Conservation (phyloP, 2,888 invertebrate species). For the Parelbella ahira region DNA sequence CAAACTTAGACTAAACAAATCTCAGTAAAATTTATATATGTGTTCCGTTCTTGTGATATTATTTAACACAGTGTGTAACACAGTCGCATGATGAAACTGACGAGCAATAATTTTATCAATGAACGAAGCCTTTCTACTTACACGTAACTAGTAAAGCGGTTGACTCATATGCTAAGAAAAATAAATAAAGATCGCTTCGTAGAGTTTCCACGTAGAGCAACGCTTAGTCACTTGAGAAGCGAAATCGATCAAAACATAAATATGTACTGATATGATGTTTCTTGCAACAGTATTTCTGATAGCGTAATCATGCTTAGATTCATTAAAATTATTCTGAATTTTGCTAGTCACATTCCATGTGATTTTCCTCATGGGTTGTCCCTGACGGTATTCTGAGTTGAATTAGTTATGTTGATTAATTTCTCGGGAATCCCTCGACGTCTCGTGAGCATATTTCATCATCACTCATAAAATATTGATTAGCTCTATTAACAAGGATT, state of each 20-base stretch:
- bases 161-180: constrained; percentile 18
- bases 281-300: background rate
- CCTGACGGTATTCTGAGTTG: too few species aligned
- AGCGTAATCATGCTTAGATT: background rate
- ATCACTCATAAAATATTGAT: too few species aligned
- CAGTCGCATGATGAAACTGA: constrained; percentile 5
- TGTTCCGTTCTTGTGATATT: constrained; percentile 25
- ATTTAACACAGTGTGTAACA: constrained; percentile 22
- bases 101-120: constrained; percentile 4
- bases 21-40: too few species aligned
- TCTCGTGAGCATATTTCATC: background rate
- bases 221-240: constrained; percentile 36
- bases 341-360: constrained; percentile 2
- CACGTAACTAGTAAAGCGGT: background rate
- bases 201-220: constrained; percentile 27
- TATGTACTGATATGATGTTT: constrained; percentile 7
- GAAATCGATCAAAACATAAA: constrained; percentile 30
- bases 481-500: too few species aligned
- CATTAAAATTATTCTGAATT: constrained; percentile 1
- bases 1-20: too few species aligned
- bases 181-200: constrained; percentile 21
- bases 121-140: constrained; percentile 13
- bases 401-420: too few species aligned
- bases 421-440: constrained; percentile 8
- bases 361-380: constrained; percentile 10